Percentiles rank a stretch among this genome's conserved stretches.
phyloP scores from a whole-genome alignment of 2,797 vertebrate species.

The Acrocephalus scirpaceus region DNA sequence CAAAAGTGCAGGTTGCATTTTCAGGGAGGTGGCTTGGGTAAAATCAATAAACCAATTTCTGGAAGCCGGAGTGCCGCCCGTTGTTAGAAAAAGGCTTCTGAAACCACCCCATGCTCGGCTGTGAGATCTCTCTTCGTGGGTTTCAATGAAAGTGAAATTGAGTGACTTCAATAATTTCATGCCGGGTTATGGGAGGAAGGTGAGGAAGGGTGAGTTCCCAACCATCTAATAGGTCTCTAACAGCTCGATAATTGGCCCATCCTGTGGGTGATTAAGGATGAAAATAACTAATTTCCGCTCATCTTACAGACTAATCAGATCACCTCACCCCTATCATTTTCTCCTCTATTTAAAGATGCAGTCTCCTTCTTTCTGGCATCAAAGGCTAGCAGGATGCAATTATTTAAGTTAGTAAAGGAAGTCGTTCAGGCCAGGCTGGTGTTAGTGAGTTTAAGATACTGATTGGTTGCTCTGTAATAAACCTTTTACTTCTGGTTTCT shows the following conservation, averaged over 20 bases:
- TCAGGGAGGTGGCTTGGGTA: conserved; percentile 15
- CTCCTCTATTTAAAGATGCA: conserved; percentile 61
- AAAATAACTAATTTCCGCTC: conserved; percentile 77
- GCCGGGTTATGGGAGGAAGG: conserved; percentile 62
- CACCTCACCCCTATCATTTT: conserved; percentile 67
- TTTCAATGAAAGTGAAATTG: conserved; percentile 70
- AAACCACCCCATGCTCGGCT: conserved; percentile 33
- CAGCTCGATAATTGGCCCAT: conserved; percentile 73
- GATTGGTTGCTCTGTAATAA: neutral
- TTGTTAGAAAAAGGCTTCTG: conserved; percentile 51
- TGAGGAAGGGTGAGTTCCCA: conserved; percentile 66
- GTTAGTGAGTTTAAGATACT: neutral
- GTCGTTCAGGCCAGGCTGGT: neutral
- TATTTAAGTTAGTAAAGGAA: conserved; percentile 35
- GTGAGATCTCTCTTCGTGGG: conserved; percentile 58
- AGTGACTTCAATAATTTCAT: conserved; percentile 74
- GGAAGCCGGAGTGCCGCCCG: neutral
- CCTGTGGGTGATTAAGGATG: conserved; percentile 73
- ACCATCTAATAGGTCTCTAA: conserved; percentile 71
- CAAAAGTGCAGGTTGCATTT: conserved; percentile 27
- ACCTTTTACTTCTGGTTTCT: neutral
- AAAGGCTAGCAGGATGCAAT: conserved; percentile 50
- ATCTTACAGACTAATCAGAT: conserved; percentile 74
- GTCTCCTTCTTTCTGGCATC: conserved; percentile 26
- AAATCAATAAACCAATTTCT: conserved; percentile 70